Evolutionary conservation across 2,888 invertebrate species (phyloP).

Genomic region (Sclerodermus sp.): DNA sequence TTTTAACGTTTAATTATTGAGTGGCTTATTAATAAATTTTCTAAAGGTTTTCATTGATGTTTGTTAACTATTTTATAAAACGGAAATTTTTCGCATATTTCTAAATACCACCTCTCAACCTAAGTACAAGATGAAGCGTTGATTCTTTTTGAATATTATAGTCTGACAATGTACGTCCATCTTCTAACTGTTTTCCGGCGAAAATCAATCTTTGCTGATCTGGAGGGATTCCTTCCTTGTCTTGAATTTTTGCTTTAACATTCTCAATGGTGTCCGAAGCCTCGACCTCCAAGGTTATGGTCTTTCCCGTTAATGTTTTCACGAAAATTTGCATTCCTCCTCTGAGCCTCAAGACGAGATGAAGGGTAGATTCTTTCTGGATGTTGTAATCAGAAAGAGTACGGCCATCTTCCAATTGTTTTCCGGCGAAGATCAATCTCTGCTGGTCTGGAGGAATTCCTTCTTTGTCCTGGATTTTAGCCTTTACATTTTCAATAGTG

Average conservation of each 20-base stretch:
- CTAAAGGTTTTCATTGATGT: too few species aligned
- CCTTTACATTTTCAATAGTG: constrained; percentile 23
- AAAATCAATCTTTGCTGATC: constrained; percentile 89
- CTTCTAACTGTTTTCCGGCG: constrained; percentile 93
- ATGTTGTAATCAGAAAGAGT: constrained; percentile 40
- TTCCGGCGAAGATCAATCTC: constrained; percentile 37
- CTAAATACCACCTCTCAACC: constrained; percentile 79
- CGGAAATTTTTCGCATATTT: constrained; percentile 28
- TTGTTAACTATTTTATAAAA: too few species aligned
- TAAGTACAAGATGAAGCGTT: constrained; percentile 82
- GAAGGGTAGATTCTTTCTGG: constrained; percentile 37
- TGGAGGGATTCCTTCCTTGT: constrained; percentile 68
- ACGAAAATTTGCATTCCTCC: constrained; percentile 39
- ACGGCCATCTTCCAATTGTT: constrained; percentile 35
- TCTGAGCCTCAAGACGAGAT: constrained; percentile 32
- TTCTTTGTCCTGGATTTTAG: constrained; percentile 27
- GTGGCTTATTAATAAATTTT: too few species aligned
- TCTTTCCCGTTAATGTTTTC: constrained; percentile 25
- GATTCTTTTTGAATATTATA: constrained; percentile 96
- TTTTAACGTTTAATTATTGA: too few species aligned
- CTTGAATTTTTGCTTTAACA: constrained; percentile 32
- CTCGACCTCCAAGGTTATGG: constrained; percentile 32
- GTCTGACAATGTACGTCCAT: constrained; percentile 89
- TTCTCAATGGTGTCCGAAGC: constrained; percentile 33
- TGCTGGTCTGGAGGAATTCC: constrained; percentile 37